Percentiles rank a stretch among this genome's conserved stretches.
These are phyloP conservation scores for Platycheirus rosarum DNA, from an alignment of 2,888 invertebrate genomes.

Conservation along the genomic window DNA sequence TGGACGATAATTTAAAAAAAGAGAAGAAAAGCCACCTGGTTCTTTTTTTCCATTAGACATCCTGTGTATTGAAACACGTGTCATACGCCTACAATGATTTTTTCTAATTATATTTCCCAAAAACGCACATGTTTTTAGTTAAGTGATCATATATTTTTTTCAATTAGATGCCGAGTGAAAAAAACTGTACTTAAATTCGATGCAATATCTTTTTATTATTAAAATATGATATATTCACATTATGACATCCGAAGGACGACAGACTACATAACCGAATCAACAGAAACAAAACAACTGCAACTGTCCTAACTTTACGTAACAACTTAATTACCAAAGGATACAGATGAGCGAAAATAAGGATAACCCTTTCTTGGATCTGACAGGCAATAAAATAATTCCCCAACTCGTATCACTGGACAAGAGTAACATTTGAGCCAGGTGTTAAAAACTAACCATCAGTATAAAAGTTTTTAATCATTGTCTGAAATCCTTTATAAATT, in stretches of 20 bases:
- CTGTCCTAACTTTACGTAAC: slow-evolving; percentile 48
- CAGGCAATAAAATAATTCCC: slow-evolving; percentile 49
- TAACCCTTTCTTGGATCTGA: slow-evolving; percentile 58
- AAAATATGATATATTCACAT: slow-evolving; percentile 40
- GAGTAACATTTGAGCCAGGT: slow-evolving; percentile 61
- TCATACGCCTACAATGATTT: slow-evolving; percentile 61
- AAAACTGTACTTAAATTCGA: slow-evolving; percentile 10
- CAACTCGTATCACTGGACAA: slow-evolving; percentile 35
- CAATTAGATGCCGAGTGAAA: slow-evolving; percentile 18
- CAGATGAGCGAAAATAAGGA: slow-evolving; percentile 57
- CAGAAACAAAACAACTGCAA: slow-evolving; percentile 17
- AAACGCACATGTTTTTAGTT: slow-evolving; percentile 53
- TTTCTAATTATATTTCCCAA: slow-evolving; percentile 21
- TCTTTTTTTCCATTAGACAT: slow-evolving; percentile 64
- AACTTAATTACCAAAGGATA: slow-evolving; percentile 71
- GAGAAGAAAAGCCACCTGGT: slow-evolving; percentile 63
- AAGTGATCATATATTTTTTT: slow-evolving; percentile 14
- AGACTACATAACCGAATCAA: slow-evolving; percentile 32
- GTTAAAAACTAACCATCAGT: slow-evolving; percentile 22
- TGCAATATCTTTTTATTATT: neutral
- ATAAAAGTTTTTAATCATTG: slow-evolving; percentile 57
- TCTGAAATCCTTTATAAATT: slow-evolving; percentile 59
- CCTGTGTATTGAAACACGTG: slow-evolving; percentile 69
- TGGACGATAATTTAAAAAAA: slow-evolving; percentile 41
- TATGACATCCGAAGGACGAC: slow-evolving; percentile 65